phyloP scores from a whole-genome alignment of 2,113 vertebrate species.

The Oncorhynchus mykiss region DNA sequence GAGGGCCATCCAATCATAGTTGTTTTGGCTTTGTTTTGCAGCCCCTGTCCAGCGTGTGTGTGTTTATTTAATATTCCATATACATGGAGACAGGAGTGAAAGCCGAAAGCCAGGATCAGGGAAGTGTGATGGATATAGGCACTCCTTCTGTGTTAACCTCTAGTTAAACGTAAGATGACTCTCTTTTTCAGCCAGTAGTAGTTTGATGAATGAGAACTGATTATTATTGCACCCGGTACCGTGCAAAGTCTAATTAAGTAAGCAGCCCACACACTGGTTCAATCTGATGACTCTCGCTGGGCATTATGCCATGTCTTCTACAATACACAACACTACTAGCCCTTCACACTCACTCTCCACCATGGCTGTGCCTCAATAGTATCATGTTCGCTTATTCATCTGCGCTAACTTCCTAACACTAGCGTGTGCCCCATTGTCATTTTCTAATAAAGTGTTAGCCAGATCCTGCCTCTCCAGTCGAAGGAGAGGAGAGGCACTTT shows the following conservation, averaged over 20 bases:
- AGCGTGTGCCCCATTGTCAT: not conserved
- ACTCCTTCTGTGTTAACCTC: not conserved
- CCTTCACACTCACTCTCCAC: too few relatives aligned
- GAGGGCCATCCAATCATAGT: not conserved
- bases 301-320: not conserved
- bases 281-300: not conserved
- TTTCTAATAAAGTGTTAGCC: not conserved
- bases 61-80: slow-evolving; percentile 7
- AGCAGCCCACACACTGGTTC: not conserved
- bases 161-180: not conserved
- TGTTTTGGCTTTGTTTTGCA: not conserved
- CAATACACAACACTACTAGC: not conserved
- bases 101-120: not conserved
- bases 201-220: not conserved
- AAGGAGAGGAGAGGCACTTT: not conserved
- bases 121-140: slow-evolving; percentile 1
- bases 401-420: not conserved
- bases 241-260: not conserved
- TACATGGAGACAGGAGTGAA: not conserved
- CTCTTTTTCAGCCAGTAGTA: slow-evolving; percentile 3
- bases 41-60: not conserved
- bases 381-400: too few relatives aligned
- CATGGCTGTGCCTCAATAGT: too few relatives aligned
- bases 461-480: not conserved
- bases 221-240: not conserved